Evolutionary conservation across 2,113 vertebrate genomes (phyloP).

Genomic region (Brienomyrus brachyistius): DNA sequence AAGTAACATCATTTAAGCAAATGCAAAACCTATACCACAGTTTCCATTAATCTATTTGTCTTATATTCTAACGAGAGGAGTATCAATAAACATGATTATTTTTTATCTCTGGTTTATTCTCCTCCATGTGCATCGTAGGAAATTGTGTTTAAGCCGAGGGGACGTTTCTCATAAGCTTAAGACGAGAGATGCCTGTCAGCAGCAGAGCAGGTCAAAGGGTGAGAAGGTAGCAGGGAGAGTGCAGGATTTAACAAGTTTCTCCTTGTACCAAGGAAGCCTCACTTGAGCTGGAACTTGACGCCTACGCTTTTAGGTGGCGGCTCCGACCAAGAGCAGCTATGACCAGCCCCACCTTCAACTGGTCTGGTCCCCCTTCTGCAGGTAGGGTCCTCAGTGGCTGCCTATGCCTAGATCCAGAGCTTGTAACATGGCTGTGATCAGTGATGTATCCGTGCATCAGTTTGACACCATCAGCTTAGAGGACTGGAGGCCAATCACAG

Average conservation of each 20-base stretch:
- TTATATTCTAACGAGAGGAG: neutral
- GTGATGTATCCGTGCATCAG: neutral
- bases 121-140: neutral
- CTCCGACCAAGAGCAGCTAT: neutral
- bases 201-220: neutral
- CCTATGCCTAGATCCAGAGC: neutral
- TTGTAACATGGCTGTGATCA: neutral
- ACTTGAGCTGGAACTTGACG: neutral
- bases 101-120: neutral
- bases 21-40: neutral
- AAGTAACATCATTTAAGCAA: neutral
- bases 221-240: neutral
- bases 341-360: neutral
- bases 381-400: neutral
- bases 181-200: neutral
- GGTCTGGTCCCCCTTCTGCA: neutral
- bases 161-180: neutral
- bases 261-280: neutral
- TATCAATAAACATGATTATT: neutral
- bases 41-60: neutral
- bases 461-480: neutral
- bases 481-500: neutral
- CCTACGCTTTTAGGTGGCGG: neutral
- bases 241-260: neutral
- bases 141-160: neutral